Evolutionary conservation across 2,113 vertebrate species (phyloP), one percentile per base, ranked within the genome.

Genomic region (Clarias macrocephalus): DNA sequence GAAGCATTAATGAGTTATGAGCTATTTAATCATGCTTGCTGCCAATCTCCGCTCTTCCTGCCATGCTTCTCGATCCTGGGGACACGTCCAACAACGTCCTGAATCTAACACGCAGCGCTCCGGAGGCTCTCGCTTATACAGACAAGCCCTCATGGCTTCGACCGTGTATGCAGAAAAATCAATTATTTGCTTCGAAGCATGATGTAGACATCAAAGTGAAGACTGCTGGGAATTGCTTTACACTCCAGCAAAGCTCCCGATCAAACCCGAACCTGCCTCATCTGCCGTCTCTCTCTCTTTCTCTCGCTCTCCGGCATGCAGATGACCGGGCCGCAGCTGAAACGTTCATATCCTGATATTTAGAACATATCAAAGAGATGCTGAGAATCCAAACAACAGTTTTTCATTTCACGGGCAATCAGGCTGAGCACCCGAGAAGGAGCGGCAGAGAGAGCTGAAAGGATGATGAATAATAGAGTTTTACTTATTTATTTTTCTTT

Each of bases 201-300:
- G 42, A 86, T 84, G 25, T 42, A 72, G 52, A 88, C 89, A 75
- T 90, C 75, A 88, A 88, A 88, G 84, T 19, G 13, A 62, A 59
- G 37, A 66, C 65, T 16, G 19, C 57, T 37, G 76, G 60, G 60
- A 23, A 54, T 13, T 68, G 82, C 77, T 81, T 84, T 86, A 87
- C 65, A 83, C 62, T 82, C 42, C 57, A 54, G 57, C 57, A 82
- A 82, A 28, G 28, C 65, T 28, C n/a, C 12, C 7, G 42, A 80
- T 75, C 66, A 52, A n/a, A 84, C 72, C 66, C 4, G 52, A 59
- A 87, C 76, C 56, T 28, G 21, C 28, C 77, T 37, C 42, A 79
- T 60, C 16, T 42, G 73, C 0, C 18, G 15, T n/a, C 52, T 5
- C 42, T 16, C 25, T 54, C 48, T 19, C 70, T 52, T 42, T 75